A percentile compares a stretch with the other conserved stretches of the same genome.
These are phyloP conservation scores for Aphelinus atriplicis DNA, from an alignment of 1,140 invertebrate genomes.

Conservation along the genomic window DNA sequence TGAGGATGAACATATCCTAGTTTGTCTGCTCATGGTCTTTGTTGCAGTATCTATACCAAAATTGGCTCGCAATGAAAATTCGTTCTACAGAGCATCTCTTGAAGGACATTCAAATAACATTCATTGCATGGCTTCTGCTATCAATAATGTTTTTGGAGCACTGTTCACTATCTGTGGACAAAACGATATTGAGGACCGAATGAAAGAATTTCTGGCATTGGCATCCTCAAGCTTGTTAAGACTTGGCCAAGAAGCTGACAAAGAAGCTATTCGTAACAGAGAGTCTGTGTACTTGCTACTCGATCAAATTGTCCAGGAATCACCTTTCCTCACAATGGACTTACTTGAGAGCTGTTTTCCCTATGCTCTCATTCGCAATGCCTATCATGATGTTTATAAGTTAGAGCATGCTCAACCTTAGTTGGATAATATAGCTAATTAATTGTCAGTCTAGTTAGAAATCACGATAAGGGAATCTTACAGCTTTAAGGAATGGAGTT, in stretches of 20 bases:
- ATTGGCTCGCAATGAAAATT: constrained; percentile 89
- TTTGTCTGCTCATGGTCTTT: constrained; percentile 98
- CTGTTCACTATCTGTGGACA: constrained; percentile 95
- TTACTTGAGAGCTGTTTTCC: constrained; percentile 97
- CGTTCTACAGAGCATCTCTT: constrained; percentile 89
- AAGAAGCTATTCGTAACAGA: constrained; percentile 91
- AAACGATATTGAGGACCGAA: constrained; percentile 95
- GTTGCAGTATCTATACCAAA: constrained; percentile 97
- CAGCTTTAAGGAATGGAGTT: neutral
- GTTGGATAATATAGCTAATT: constrained; percentile 16
- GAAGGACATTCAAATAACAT: constrained; percentile 98
- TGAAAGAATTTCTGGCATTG: constrained; percentile 98
- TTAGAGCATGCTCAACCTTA: constrained; percentile 77
- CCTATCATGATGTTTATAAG: constrained; percentile 95
- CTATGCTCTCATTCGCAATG: constrained; percentile 94
- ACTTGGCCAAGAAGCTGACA: constrained; percentile 94
- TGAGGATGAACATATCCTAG: constrained; percentile 93
- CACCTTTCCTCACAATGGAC: constrained; percentile 97
- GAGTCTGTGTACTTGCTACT: constrained; percentile 96
- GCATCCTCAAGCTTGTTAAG: constrained; percentile 94
- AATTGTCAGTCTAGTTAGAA: neutral
- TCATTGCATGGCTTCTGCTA: constrained; percentile 95
- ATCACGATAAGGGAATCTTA: neutral
- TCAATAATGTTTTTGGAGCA: constrained; percentile 97
- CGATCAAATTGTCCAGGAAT: constrained; percentile 97